These are phyloP conservation scores for Psittacus erithacus DNA, from an alignment of 2,113 vertebrate species.

Conservation along the genomic window DNA sequence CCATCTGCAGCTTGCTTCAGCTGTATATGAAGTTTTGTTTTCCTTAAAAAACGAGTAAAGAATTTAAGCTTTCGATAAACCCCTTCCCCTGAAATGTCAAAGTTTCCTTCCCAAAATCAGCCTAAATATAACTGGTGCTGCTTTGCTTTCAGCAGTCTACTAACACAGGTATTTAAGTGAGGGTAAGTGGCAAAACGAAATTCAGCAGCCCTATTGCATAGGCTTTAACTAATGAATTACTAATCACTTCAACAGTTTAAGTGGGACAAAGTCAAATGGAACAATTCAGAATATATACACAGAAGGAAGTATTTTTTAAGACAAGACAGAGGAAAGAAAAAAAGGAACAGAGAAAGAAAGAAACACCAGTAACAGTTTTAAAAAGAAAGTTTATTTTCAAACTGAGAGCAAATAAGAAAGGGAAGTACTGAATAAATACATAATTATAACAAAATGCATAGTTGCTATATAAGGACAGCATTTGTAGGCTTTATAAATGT, in stretches of 20 bases:
- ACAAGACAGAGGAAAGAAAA: background rate
- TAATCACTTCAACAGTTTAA: background rate
- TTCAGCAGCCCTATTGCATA: background rate
- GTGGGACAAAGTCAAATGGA: background rate
- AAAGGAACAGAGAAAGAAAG: background rate
- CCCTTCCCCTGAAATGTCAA: background rate
- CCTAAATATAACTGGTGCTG: background rate
- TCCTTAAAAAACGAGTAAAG: background rate
- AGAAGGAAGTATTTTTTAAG: background rate
- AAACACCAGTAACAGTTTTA: background rate
- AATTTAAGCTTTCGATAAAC: background rate
- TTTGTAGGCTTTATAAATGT: fast-evolving
- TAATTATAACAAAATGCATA: background rate
- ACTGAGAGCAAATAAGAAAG: background rate
- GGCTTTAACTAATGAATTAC: background rate
- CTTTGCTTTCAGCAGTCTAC: background rate
- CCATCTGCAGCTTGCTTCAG: background rate
- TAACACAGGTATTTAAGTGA: background rate
- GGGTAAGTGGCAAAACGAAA: background rate
- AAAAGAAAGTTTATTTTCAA: conserved; percentile 1
- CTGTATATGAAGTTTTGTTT: background rate
- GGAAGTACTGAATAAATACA: background rate
- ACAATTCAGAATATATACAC: background rate
- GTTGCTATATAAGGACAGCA: background rate
- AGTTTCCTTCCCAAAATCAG: background rate